A percentile compares a stretch with the other conserved stretches of the same genome.
Conservation (phyloP, 1,140 invertebrate species). For the Listronotus bonariensis region DNA sequence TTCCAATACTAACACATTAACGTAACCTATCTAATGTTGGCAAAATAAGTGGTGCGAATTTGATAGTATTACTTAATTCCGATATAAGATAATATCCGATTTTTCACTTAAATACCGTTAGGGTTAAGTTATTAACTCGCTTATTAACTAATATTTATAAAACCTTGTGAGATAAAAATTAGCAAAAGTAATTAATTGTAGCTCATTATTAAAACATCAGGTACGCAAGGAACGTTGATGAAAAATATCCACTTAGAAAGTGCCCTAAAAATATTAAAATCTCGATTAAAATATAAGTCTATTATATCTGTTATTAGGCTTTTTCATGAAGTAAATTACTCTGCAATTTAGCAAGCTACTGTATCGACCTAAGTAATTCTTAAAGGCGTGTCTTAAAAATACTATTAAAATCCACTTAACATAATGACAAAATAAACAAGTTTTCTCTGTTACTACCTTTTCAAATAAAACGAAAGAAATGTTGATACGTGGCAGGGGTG, state of each 20-base stretch:
- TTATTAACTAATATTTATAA: too few species aligned
- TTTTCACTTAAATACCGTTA: too few species aligned
- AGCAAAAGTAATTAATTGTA: too few species aligned
- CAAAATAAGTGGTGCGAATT: too few species aligned
- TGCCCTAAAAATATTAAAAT: slow-evolving; percentile 12
- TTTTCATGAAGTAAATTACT: not conserved
- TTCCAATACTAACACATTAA: too few species aligned
- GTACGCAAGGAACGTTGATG: not conserved
- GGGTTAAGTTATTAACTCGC: too few species aligned
- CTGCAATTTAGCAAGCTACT: slow-evolving; percentile 11
- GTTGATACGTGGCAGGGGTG: not conserved
- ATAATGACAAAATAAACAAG: not conserved
- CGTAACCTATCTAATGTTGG: too few species aligned
- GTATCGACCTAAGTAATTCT: slow-evolving; percentile 5
- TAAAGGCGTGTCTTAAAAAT: slow-evolving; percentile 14
- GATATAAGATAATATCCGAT: too few species aligned
- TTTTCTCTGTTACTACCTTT: not conserved
- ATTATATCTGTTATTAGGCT: not conserved
- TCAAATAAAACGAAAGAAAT: not conserved
- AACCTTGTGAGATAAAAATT: too few species aligned
- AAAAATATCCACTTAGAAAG: slow-evolving; percentile 8
- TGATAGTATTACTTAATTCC: too few species aligned
- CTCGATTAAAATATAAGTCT: slow-evolving; percentile 14
- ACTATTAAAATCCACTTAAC: slow-evolving; percentile 14
- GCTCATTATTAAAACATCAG: too few species aligned